Base-by-base conservation (phyloP, 2,888 invertebrate genomes). In the Pollenia labialis region DNA sequence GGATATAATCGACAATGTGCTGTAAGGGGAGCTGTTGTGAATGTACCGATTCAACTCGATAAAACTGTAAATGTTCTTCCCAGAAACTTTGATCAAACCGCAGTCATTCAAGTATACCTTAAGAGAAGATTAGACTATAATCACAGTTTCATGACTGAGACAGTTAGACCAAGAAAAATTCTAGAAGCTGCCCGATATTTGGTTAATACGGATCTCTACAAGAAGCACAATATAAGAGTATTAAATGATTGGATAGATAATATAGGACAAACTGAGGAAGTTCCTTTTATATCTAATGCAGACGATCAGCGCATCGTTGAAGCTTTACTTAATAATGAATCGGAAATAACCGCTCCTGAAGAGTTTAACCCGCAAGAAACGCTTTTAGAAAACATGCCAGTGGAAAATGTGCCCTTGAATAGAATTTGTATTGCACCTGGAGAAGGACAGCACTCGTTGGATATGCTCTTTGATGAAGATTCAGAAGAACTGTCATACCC, bases 401-500 rank as follows among this genome's bases (percentile, higher is more conserved):
- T 85, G 1, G 85, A 85, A 68, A 85, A 88, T 74, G 10, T 76
- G n/a, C 14, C 58, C 1, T 40, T 69, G 11, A 50, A 58, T 4
- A 81, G 75, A 60, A 82, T 86, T 32, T 64, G 42, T 2, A 62
- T 88, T 44, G 87, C 85, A 12, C 84, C 88, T 10, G 85, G 83
- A n/a, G 88, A 88, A 72, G 87, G 87, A 11, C 56, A 66, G 10
- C 56, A 58, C 1, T 71, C 80, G 1, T n/a, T 62, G 11, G 62
- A 85, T 58, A 75, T 87, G 72, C 58, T 85, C 32, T 11, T 69
- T 9, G 83, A 88, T 79, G 74, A 66, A 58, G 87, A 88, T 44
- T 82, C 81, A 4, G 82, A 87, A 62, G 87, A 87, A 12, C 56
- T 87, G 18, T 81, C 85, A 10, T 87, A 72, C 40, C 79, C 81